phyloP scores from a whole-genome alignment of 2,888 invertebrate genomes.

The Acronicta leporina region DNA sequence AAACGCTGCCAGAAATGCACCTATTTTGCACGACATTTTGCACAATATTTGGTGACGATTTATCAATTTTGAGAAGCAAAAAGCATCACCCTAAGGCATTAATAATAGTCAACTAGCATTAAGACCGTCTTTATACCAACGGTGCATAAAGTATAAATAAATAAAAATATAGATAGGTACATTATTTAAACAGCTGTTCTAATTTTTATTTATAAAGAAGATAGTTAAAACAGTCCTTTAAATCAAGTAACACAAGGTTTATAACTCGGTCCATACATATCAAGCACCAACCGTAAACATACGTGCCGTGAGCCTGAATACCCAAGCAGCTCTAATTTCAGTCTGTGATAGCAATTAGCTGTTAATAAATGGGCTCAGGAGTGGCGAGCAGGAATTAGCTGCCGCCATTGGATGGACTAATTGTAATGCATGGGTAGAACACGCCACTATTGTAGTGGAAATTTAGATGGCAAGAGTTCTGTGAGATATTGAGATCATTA shows the following conservation, averaged over 20 bases:
- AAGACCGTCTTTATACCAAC: too few species aligned
- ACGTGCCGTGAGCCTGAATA: slow-evolving; percentile 50
- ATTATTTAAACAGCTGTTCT: too few species aligned
- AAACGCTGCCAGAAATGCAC: too few species aligned
- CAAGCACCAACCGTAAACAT: slow-evolving; percentile 11
- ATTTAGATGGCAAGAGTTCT: slow-evolving; percentile 11
- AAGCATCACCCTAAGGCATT: too few species aligned
- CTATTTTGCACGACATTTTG: too few species aligned
- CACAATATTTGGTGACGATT: too few species aligned
- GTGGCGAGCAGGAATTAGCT: slow-evolving; percentile 56
- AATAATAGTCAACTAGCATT: too few species aligned
- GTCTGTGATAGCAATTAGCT: slow-evolving; percentile 69
- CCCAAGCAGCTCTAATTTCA: slow-evolving; percentile 67
- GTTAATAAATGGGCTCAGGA: slow-evolving; percentile 69
- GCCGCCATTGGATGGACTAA: slow-evolving; percentile 42
- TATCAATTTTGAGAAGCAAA: too few species aligned
- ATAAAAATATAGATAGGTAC: too few species aligned
- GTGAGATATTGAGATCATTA: not conserved
- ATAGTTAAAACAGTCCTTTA: too few species aligned
- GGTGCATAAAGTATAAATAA: too few species aligned
- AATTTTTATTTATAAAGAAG: too few species aligned
- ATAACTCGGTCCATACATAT: slow-evolving; percentile 1
- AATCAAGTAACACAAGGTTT: slow-evolving; percentile 3
- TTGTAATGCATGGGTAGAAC: slow-evolving; percentile 46
- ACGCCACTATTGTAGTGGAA: slow-evolving; percentile 6